These are phyloP conservation scores for Volucella inflata DNA, from an alignment of 2,888 invertebrate genomes.

Conservation along the genomic window DNA sequence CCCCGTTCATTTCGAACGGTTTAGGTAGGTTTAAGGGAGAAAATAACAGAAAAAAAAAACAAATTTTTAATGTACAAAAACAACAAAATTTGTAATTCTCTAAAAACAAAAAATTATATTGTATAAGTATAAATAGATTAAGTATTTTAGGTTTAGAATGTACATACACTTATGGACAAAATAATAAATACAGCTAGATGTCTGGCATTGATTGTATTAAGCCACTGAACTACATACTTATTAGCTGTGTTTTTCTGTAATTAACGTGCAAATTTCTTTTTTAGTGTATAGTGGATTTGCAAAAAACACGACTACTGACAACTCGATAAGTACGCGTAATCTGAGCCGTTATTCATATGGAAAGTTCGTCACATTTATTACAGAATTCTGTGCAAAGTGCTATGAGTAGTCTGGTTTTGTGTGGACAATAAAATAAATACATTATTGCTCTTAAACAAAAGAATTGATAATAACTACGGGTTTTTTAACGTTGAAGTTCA, in stretches of 20 bases:
- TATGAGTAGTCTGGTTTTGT: neutral
- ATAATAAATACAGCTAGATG: conserved; percentile 1
- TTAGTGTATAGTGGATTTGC: too few relatives aligned
- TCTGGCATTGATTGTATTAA: neutral
- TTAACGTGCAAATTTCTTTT: too few relatives aligned
- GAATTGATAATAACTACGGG: neutral
- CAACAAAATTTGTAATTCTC: too few relatives aligned
- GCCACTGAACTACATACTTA: neutral
- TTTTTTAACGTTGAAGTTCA: neutral
- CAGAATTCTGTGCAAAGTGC: neutral
- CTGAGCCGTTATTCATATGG: neutral
- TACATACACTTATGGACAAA: conserved; percentile 2
- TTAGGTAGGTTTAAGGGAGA: too few relatives aligned
- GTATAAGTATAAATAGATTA: too few relatives aligned
- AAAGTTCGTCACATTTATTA: neutral
- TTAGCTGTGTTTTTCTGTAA: too few relatives aligned
- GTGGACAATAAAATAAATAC: conserved; percentile 4
- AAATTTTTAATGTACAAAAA: too few relatives aligned
- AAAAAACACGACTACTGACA: too few relatives aligned
- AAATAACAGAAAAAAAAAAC: too few relatives aligned
- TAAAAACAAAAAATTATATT: too few relatives aligned
- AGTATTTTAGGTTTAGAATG: too few relatives aligned
- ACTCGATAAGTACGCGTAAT: neutral
- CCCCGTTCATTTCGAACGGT: too few relatives aligned
- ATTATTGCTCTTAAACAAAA: neutral